Evolutionary conservation across 2,888 invertebrate genomes (phyloP).

Genomic region (Philonicus albiceps): DNA sequence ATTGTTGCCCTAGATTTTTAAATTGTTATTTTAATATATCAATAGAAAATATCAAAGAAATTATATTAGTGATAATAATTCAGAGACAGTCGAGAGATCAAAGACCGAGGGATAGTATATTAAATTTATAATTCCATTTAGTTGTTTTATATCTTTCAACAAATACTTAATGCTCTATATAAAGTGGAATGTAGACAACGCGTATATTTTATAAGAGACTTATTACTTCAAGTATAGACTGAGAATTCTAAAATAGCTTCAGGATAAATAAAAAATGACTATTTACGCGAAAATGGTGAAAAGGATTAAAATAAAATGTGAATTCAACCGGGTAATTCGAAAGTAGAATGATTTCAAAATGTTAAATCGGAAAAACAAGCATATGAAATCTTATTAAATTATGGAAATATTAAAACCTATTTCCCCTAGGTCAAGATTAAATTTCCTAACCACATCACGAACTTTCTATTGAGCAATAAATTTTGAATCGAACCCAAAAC

Average conservation of each 20-base stretch:
- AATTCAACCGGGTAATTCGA: neutral
- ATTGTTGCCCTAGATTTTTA: neutral
- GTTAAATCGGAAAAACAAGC: neutral
- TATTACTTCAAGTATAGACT: neutral
- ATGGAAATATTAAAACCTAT: neutral
- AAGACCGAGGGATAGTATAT: neutral
- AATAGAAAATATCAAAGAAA: no score
- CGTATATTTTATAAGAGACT: neutral
- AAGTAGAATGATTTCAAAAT: neutral
- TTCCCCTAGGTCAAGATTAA: neutral
- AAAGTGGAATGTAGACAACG: neutral
- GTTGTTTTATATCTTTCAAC: neutral
- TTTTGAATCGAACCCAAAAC: neutral
- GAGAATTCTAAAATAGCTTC: neutral
- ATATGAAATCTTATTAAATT: neutral
- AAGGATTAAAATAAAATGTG: neutral
- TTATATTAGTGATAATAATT: neutral
- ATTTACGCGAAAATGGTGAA: no score
- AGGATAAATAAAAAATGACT: neutral
- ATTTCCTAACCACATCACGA: conserved; percentile 20
- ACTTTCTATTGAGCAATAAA: conserved; percentile 31
- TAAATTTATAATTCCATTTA: neutral
- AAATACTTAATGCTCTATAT: neutral
- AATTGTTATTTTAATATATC: neutral
- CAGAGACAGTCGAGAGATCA: neutral